Evolutionary conservation across 2,797 vertebrate genomes (phyloP), one percentile per base, ranked within the genome.

Genomic region (Enteromius mattozi): DNA sequence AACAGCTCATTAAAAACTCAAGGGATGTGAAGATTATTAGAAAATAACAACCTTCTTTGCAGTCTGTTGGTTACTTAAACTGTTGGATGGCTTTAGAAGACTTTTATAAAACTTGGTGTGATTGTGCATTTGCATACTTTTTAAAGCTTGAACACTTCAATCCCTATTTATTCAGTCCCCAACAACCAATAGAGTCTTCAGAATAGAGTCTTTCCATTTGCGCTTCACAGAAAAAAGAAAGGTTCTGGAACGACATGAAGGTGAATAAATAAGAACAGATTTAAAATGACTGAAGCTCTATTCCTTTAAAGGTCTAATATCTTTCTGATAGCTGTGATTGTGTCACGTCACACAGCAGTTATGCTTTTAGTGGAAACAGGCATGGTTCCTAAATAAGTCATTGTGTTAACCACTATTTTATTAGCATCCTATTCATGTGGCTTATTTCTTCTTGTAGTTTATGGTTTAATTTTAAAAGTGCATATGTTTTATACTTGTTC

Each of bases 351-450:
- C 74, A 7, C 61, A 66, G 19, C 40, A n/a, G 61, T 47, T 79
- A 35, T 3, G 6, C 19, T 9, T 49, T 65, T 30, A 33, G 19
- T 66, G 42, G 10, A 42, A 79, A 47, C 24, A 47, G 59, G 14
- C 61, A n/a, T 49, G 5, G 3, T 35, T 79, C 78, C 42, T 79
- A 45, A 27, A 47, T n/a, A 66, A 30, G 27, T 47, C 42, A 27
- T 61, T 19, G 76, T 45, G 56, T 78, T 78, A 78, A 78, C 10
- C 37, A 4, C 77, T 21, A 19, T 81, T 45, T 71, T 81, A 70
- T 66, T 68, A 51, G 14, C 27, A 8, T 16, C n/a, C 45, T 27
- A 68, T 76, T 83, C 56, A 10, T 40, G 14, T 83, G 8, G 9
- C 2, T 80, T 59, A 19, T 75, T 80, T 84, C 6, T 77, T 75